Evolutionary conservation across 1,140 invertebrate species (phyloP), one percentile per base, ranked within the genome.

Genomic region (Hylyphantes graminicola): DNA sequence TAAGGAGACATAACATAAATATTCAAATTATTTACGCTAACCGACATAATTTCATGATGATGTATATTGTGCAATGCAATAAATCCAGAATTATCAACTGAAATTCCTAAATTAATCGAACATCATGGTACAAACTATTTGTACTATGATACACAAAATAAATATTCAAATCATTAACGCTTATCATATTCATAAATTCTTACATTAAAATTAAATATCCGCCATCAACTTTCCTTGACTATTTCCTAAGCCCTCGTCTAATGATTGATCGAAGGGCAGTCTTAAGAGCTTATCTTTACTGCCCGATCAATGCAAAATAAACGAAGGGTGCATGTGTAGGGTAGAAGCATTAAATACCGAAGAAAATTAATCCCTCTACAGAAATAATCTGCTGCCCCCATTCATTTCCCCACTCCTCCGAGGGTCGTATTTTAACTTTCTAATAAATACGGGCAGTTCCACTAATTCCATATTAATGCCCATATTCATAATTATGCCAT

Each of bases 351-450:
- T 68, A 81, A 81, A 81, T 68, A 70, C 55, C 17, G 68, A 19
- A 57, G n/a, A 63, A 81, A 81, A 81, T 81, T 81, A 81, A 81
- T 81, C 78, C 78, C 78, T 81, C 50, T 50, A 73, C 78, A 81
- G 68, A 73, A 73, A 73, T 72, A 81, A 73, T 73, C 68, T 63
- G 35, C 55, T 13, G 50, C 51, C 21, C 68, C 78, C 78, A 81
- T 81, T 50, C 68, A 72, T 63, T 73, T 61, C 17, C 61, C 19
- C 13, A 35, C 51, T 11, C 54, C 48, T 11, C 54, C 48, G 48
- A n/a, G 21, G 61, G 78, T 63, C 68, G 67, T 81, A 81, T 81
- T 81, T 81, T 81, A 81, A 57, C 68, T 70, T 76, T 21, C 65
- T 81, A 81, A 81, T 81, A 81, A 81, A 81, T 81, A 73, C 68